Evolutionary conservation across 1,140 invertebrate genomes (phyloP), one percentile per base, ranked within the genome.

Genomic region (Pseudomyrmex concolor): DNA sequence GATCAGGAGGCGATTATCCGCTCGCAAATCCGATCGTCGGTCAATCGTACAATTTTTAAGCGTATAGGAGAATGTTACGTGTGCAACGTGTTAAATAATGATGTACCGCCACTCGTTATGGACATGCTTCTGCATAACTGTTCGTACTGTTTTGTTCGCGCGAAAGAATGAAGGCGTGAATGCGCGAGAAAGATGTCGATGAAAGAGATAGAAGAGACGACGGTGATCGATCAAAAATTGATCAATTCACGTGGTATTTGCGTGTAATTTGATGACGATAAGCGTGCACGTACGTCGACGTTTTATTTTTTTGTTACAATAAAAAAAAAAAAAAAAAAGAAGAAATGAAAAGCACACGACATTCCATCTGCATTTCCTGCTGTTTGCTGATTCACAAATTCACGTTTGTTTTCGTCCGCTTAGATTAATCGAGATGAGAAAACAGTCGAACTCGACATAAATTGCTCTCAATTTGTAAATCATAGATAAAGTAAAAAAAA

Each of bases 111-210:
- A 84, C 13, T 89, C 62, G 71, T 88, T 89, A 72, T 89, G 88
- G 63, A 81, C 81, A 84, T 89, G 87, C 86, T 89, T 89, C 71
- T 89, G 80, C 84, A 89, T 88, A 84, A 86, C 89, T 63, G 76
- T 86, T 89, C 64, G 59, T 86, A 71, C 62, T 45, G 81, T 89
- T 88, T 25, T 48, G 25, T 88, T 86, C 55, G 74, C 57, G 54
- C 72, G 34, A 19, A 17, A 54, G 25, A 10, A 68, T 51, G 68
- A 60, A 15, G 19, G 51, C 17, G 50, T 59, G 57, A 43, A 22
- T 77, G 83, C 54, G 25, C 43, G 43, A 70, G 60, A 62, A 19
- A 64, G 34, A 55, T 19, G 63, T 17, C 10, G 34, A 54, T 8
- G 19, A 22, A 13, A 22, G 43, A 17, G 2, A 70, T 9, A 62